These are phyloP conservation scores for Drosophila phalerata DNA, from an alignment of 2,888 invertebrate genomes.

Conservation along the genomic window DNA sequence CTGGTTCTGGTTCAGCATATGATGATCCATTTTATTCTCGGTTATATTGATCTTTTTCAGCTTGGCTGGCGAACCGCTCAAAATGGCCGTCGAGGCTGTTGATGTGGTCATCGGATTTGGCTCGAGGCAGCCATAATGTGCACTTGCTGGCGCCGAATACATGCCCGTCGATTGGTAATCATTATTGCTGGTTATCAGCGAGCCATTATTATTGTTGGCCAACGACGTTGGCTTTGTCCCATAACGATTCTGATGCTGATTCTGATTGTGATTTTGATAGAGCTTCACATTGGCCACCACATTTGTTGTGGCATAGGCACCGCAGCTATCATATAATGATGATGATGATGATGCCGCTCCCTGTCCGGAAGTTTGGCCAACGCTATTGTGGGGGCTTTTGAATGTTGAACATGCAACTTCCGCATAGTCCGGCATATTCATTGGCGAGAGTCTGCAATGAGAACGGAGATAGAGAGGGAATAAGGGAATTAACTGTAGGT, in stretches of 20 bases:
- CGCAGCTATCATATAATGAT: slow-evolving; percentile 85
- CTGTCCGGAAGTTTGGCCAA: slow-evolving; percentile 62
- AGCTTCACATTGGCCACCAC: slow-evolving; percentile 85
- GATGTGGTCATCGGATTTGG: slow-evolving; percentile 83
- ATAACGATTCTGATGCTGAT: slow-evolving; percentile 67
- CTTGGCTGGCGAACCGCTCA: slow-evolving; percentile 76
- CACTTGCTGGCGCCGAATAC: slow-evolving; percentile 85
- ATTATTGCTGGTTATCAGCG: slow-evolving; percentile 46
- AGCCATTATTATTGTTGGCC: slow-evolving; percentile 60
- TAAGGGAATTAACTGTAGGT: slow-evolving; percentile 37
- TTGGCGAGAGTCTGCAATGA: slow-evolving; percentile 83
- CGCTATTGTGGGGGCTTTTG: slow-evolving; percentile 82
- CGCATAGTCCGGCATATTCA: slow-evolving; percentile 86
- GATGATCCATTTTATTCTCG: slow-evolving; percentile 78
- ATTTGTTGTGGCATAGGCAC: slow-evolving; percentile 86
- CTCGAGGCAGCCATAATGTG: slow-evolving; percentile 82
- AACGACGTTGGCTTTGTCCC: slow-evolving; percentile 63
- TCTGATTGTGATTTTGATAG: slow-evolving; percentile 79
- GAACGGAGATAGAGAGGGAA: not conserved
- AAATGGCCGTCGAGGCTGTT: slow-evolving; percentile 79
- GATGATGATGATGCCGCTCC: slow-evolving; percentile 26
- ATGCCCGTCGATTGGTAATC: slow-evolving; percentile 84
- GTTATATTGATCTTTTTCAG: slow-evolving; percentile 84
- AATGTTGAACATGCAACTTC: slow-evolving; percentile 86
- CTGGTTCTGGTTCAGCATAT: slow-evolving; percentile 37